phyloP scores from a whole-genome alignment of 2,113 vertebrate species.

The Lagopus leucura region DNA sequence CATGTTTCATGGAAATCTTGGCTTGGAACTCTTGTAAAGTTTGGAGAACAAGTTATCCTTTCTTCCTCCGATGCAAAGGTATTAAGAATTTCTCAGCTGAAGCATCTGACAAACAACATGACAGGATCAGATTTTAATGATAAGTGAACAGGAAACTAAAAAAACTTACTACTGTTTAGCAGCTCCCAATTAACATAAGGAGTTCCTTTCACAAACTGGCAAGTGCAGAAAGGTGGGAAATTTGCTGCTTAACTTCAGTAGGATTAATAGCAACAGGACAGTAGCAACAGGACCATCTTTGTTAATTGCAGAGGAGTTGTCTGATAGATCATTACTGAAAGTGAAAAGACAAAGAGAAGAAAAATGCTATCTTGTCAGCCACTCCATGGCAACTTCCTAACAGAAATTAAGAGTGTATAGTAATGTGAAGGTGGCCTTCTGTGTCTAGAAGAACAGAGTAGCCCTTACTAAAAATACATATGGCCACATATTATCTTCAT shows the following conservation, averaged over 20 bases:
- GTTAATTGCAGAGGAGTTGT: neutral
- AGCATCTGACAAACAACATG: conserved; percentile 37
- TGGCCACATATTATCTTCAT: neutral
- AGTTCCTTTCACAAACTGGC: neutral
- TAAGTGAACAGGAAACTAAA: neutral
- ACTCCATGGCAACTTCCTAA: neutral
- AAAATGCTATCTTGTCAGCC: neutral
- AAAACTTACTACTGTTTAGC: neutral
- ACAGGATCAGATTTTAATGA: conserved; percentile 25
- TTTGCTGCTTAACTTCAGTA: neutral
- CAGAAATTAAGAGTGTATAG: neutral
- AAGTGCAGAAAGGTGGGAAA: neutral
- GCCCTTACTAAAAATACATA: neutral
- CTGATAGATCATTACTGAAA: neutral
- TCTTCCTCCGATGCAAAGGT: neutral
- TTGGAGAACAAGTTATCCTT: neutral
- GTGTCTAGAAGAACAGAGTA: neutral
- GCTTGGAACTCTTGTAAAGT: neutral
- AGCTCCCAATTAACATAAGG: neutral
- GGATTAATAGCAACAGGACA: neutral
- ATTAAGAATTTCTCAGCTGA: neutral
- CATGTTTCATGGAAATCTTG: neutral
- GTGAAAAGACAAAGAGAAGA: neutral
- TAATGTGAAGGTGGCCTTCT: neutral
- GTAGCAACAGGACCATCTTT: neutral